Percentiles rank a stretch among this genome's conserved stretches.
Conservation (phyloP, 2,113 vertebrate genomes). For the Elanoides forficatus region DNA sequence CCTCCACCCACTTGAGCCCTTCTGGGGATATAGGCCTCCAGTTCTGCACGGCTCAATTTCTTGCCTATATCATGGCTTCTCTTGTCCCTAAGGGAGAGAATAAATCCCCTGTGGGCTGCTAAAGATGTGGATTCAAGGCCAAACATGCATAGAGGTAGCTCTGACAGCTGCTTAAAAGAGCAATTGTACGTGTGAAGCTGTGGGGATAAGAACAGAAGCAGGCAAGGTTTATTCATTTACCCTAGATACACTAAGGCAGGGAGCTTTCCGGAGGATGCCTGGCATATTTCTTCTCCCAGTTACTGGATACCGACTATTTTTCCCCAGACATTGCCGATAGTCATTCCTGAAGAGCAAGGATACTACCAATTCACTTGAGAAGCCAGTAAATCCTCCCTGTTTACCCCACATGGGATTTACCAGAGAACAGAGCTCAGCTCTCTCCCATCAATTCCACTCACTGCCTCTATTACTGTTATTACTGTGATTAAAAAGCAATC, state of each 20-base stretch:
- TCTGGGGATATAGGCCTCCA: not conserved
- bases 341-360: not conserved
- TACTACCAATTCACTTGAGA: not conserved
- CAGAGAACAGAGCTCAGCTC: not conserved
- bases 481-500: constrained; percentile 61
- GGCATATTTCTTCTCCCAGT: not conserved
- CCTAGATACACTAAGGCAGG: not conserved
- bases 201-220: not conserved
- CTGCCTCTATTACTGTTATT: constrained; percentile 32
- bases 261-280: not conserved
- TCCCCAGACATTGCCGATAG: not conserved
- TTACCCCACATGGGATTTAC: not conserved
- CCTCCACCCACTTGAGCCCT: not conserved
- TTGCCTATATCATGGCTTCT: not conserved
- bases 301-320: not conserved
- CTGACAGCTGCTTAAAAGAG: not conserved
- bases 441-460: not conserved
- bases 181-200: too few species aligned
- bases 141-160: accelerated
- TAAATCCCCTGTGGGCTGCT: not conserved
- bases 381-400: constrained; percentile 8
- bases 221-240: not conserved
- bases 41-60: not conserved
- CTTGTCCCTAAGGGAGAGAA: not conserved
- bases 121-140: not conserved